Percentiles rank a stretch among this genome's conserved stretches.
phyloP scores from a whole-genome alignment of 2,113 vertebrate species.

The Trochalopteron elliotii region DNA sequence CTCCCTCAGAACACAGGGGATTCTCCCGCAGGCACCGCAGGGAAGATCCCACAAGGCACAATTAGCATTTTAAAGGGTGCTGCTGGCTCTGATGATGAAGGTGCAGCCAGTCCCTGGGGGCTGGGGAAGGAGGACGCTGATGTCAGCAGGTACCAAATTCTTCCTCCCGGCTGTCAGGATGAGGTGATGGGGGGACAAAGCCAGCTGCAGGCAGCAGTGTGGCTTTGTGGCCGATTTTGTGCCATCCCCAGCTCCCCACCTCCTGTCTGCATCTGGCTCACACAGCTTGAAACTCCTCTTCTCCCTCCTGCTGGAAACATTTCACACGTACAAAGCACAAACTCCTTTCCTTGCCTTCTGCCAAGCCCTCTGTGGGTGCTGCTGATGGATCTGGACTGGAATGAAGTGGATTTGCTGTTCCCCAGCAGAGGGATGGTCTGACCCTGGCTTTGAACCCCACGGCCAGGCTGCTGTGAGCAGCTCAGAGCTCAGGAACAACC shows the following conservation, averaged over 20 bases:
- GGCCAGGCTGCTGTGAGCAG: background rate
- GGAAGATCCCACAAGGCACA: background rate
- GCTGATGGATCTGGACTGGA: background rate
- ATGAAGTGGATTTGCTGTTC: background rate
- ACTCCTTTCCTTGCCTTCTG: fast-evolving
- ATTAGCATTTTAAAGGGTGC: background rate
- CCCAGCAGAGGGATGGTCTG: background rate
- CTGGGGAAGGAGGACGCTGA: background rate
- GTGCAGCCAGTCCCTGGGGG: background rate
- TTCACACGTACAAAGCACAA: background rate
- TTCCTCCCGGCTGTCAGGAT: fast-evolving
- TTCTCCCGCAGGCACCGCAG: background rate
- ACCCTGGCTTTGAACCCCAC: background rate
- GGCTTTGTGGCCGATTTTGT: background rate
- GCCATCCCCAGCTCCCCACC: background rate
- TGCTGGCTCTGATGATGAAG: background rate
- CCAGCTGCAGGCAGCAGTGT: fast-evolving
- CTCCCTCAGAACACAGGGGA: background rate
- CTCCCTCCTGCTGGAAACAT: background rate
- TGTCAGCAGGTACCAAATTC: background rate
- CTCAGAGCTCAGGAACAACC: background rate
- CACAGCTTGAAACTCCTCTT: background rate
- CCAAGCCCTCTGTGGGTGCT: background rate
- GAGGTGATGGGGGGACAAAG: background rate
- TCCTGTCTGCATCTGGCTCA: background rate